Conservation (phyloP, 1,140 invertebrate species). For the Pogonus chalceus region DNA sequence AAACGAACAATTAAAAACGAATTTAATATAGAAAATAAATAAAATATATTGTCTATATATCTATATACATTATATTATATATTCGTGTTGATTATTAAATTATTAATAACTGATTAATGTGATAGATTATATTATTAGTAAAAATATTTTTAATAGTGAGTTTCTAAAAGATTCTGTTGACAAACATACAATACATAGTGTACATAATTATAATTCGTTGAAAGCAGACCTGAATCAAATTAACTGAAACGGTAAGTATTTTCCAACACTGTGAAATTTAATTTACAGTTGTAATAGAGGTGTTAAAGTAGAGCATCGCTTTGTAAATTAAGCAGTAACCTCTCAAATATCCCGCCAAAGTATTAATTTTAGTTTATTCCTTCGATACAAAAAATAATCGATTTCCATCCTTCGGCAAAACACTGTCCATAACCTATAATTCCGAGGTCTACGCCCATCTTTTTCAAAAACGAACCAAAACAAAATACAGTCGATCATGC, state of each 20-base stretch:
- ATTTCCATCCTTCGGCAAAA: background rate
- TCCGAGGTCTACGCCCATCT: constrained; percentile 20
- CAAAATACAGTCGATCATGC: constrained; percentile 16
- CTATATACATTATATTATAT: background rate
- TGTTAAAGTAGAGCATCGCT: constrained; percentile 10
- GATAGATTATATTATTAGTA: constrained; percentile 4
- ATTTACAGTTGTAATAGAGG: background rate
- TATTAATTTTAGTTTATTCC: constrained; percentile 11
- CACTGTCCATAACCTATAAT: background rate
- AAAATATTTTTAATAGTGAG: constrained; percentile 3
- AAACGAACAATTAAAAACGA: too few species aligned
- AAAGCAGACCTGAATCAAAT: background rate
- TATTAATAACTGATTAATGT: background rate
- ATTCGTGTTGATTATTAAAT: constrained; percentile 1
- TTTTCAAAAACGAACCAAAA: constrained; percentile 23
- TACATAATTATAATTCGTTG: background rate
- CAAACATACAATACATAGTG: background rate
- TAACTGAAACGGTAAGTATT: constrained; percentile 3
- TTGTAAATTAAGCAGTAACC: background rate
- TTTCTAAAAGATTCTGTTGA: background rate
- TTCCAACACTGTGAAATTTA: background rate
- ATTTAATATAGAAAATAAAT: background rate
- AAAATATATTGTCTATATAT: background rate
- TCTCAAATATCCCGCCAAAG: constrained; percentile 10
- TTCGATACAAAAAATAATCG: background rate